Evolutionary conservation across 2,113 vertebrate genomes (phyloP), one percentile per base, ranked within the genome.

Genomic region (Glareola pratincola): DNA sequence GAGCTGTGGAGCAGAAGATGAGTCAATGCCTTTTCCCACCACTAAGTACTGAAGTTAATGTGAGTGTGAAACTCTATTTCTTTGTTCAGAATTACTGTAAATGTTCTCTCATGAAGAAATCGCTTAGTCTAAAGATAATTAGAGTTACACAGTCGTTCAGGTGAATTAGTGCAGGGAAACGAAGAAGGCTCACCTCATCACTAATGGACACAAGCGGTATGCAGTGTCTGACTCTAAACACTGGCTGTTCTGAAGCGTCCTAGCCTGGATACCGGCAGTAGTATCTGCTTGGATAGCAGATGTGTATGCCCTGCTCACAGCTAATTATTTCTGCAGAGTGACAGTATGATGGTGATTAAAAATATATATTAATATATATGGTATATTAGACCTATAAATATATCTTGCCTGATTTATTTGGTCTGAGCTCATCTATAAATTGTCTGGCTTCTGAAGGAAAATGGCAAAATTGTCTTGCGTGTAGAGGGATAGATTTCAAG

Each of bases 391-490:
- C 76, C 92, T 96, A 97, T 96, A 96, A 96, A 96, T 96, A 94
- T 51, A 89, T 96, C 92, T 87, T 64, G 89, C 48, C 76, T 97
- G 96, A 96, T 95, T 96, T 97, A 97, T 94, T 89, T 94, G 95
- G 96, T 97, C 96, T 97, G 97, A 95, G 95, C 85, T 92, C 73
- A 95, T 96, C 92, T 95, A 95, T 97, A 97, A 96, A 95, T 97
- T 96, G 96, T 97, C 97, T 97, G 79, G 94, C 73, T 97, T 94
- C 91, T 97, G 97, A 97, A 97, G 92, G 83, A 97, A 96, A 95
- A 95, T 91, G 92, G 95, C 86, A 95, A 94, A 94, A 89, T 94
- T 84, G 86, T 95, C 94, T 89, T 96, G 73, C 73, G 30, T 82
- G 69, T 53, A 45, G 94, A 91, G 91, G 95, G 88, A 95, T 81